Conservation (phyloP, 1,140 invertebrate genomes). For the Melanaphis sacchari region DNA sequence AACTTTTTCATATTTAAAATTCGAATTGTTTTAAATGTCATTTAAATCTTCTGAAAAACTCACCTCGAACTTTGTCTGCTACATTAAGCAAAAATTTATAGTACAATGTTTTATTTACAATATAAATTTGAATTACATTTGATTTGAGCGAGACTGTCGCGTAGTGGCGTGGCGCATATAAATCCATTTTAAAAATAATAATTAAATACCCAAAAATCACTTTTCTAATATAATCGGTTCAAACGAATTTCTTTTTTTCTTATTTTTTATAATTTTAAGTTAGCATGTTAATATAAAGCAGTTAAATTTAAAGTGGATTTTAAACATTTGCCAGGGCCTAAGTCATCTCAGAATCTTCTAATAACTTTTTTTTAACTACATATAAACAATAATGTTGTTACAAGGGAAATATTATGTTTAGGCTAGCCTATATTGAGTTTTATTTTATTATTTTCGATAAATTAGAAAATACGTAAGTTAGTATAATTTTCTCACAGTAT, state of each 20-base stretch:
- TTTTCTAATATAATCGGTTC: neutral
- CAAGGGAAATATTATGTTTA: neutral
- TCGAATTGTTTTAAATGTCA: neutral
- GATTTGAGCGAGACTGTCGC: neutral
- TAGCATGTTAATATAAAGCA: neutral
- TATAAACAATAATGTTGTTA: too few relatives aligned
- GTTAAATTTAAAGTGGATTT: neutral
- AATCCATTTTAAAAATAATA: neutral
- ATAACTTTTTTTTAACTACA: too few relatives aligned
- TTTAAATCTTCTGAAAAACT: neutral
- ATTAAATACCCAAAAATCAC: neutral
- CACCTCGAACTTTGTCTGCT: neutral
- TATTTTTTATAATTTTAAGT: too few relatives aligned
- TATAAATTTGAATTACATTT: neutral
- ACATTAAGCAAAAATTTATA: neutral
- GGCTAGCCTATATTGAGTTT: neutral
- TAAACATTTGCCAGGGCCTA: neutral
- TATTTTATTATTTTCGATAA: neutral
- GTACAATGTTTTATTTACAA: neutral
- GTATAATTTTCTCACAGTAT: neutral
- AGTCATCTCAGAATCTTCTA: too few relatives aligned
- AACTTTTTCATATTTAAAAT: neutral
- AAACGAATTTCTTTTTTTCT: neutral
- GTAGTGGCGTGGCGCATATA: neutral
- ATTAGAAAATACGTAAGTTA: neutral